Base-by-base conservation (phyloP, 2,797 vertebrate genomes). In the Pyrocephalus nanus region DNA sequence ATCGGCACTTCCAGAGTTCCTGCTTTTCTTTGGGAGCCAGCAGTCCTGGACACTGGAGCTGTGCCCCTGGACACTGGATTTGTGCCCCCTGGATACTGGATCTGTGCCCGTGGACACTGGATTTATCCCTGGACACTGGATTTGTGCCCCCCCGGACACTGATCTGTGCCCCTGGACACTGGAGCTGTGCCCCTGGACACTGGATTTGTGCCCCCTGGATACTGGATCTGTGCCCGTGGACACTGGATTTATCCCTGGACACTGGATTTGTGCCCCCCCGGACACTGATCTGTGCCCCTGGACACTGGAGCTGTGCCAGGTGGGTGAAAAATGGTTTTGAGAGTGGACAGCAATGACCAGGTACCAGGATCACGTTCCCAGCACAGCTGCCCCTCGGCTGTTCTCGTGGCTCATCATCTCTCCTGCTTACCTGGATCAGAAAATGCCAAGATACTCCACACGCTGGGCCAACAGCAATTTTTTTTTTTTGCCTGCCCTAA, bases 321-420 rank as follows among this genome's bases (percentile, higher is more conserved):
- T 53, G 51, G 51, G 29, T 53, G 29, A 53, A 53, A 53, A 53
- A 17, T 53, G 17, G 4, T 30, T 30, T 30, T 30, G 29, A 30
- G n/a, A 19, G n/a, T 6, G 0, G 55, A 7, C 27, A 3, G 74
- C 47, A 18, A 0, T 3, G 34, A 21, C 19, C 53, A 3, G 42
- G 29, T 1, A 22, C 9, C 8, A 4, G 50, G 60, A 53, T 17
- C 1, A 0, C 58, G 20, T 54, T 50, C n/a, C 23, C 19, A 20
- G 84, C 32, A 3, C 0, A 20, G 38, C 67, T 25, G 23, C 15
- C 30, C 48, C 62, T 22, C 5, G 0, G 2, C 55, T 29, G 23
- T 1, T 25, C 6, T 3, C 19, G 1, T 2, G 22, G 57, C 40
- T 77, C 8, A 0, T 9, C 3, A 32, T 8, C 8, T 13, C 40